Conservation (phyloP, 2,797 vertebrate species). For the Channallabes apus region DNA sequence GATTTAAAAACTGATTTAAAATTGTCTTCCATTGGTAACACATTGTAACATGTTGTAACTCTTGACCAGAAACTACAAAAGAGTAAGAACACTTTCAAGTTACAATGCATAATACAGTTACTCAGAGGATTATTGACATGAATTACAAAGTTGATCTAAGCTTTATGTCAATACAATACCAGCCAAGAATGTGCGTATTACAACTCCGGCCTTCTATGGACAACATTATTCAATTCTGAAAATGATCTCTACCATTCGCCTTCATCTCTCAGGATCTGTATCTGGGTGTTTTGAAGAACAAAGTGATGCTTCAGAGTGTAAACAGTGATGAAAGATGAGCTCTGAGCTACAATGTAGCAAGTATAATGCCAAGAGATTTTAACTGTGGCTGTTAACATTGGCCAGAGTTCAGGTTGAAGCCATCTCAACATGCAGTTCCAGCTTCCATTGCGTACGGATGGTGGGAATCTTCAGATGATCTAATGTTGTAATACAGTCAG, state of each 20-base stretch:
- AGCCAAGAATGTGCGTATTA: conserved; percentile 17
- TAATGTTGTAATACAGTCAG: conserved; percentile 44
- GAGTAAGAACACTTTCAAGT: neutral
- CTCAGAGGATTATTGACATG: neutral
- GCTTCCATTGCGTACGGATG: conserved; percentile 43
- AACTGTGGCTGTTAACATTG: conserved; percentile 47
- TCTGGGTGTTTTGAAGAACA: conserved; percentile 23
- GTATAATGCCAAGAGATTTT: conserved; percentile 42
- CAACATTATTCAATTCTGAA: neutral
- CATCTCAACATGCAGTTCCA: conserved; percentile 36
- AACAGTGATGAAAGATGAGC: conserved; percentile 37
- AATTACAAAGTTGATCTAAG: conserved; percentile 1
- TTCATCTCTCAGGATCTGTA: conserved; percentile 7
- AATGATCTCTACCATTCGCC: neutral
- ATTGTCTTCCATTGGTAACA: no score
- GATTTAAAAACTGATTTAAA: neutral
- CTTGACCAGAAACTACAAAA: neutral
- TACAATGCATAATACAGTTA: neutral
- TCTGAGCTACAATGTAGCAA: conserved; percentile 35
- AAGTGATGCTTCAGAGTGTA: conserved; percentile 21
- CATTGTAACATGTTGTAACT: neutral
- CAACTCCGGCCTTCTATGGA: neutral
- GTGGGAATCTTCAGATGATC: conserved; percentile 53
- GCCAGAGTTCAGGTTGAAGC: conserved; percentile 45
- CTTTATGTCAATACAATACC: neutral